Evolutionary conservation across 2,888 invertebrate species (phyloP).

Genomic region (Ferdinandea cuprea): DNA sequence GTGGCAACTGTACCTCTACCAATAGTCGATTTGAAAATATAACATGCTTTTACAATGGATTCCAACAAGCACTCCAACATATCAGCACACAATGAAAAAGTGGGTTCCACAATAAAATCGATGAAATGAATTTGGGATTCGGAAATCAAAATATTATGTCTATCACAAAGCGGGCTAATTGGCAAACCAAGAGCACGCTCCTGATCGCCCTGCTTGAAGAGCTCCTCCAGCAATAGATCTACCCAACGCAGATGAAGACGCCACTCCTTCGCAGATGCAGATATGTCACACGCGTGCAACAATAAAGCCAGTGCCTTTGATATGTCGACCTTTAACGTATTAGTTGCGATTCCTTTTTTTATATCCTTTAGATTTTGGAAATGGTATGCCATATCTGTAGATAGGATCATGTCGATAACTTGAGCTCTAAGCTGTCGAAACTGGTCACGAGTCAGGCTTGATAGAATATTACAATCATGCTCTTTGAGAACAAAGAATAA

Average conservation of each 20-base stretch:
- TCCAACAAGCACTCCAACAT: conserved; percentile 86
- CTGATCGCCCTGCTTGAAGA: conserved; percentile 96
- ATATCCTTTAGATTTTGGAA: conserved; percentile 98
- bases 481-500: conserved; percentile 90
- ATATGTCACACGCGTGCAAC: conserved; percentile 97
- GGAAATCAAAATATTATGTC: conserved; percentile 96
- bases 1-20: neutral
- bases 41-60: conserved; percentile 16
- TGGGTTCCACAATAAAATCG: conserved; percentile 98
- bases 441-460: conserved; percentile 94
- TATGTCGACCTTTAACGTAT: conserved; percentile 94
- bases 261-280: conserved; percentile 95
- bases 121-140: conserved; percentile 98
- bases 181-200: conserved; percentile 94
- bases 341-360: conserved; percentile 91
- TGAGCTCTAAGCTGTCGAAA: conserved; percentile 94
- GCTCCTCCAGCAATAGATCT: conserved; percentile 93
- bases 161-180: conserved; percentile 96
- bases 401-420: conserved; percentile 98
- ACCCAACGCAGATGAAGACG: conserved; percentile 93
- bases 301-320: conserved; percentile 95
- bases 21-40: neutral
- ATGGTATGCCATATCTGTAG: conserved; percentile 98
- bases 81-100: conserved; percentile 95
- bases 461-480: conserved; percentile 95